Evolutionary conservation across 2,113 vertebrate genomes (phyloP).

Genomic region (Cyprinus carpio): DNA sequence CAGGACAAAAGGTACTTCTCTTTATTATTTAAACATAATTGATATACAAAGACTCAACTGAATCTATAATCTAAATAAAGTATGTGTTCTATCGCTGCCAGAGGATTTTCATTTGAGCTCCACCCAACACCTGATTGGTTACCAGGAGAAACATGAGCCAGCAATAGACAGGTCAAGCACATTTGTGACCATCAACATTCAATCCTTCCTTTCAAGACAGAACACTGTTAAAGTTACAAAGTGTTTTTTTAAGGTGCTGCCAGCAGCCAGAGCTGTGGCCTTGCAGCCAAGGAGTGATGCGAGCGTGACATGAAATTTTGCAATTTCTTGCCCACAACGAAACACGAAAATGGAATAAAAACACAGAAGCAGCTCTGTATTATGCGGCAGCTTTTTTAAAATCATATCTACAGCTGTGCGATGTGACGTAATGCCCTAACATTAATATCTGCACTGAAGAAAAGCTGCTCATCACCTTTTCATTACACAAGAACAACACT

Average conservation of each 20-base stretch:
- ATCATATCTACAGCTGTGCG: slow-evolving; percentile 32
- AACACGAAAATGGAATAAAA: slow-evolving; percentile 29
- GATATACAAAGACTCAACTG: not conserved
- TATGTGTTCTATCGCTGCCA: not conserved
- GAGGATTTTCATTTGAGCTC: not conserved
- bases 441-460: slow-evolving; percentile 17
- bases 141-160: slow-evolving; percentile 23
- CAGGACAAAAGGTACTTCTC: slow-evolving; percentile 24
- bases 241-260: slow-evolving; percentile 31
- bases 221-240: slow-evolving; percentile 49
- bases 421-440: not conserved
- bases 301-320: slow-evolving; percentile 45
- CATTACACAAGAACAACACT: slow-evolving; percentile 40
- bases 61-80: slow-evolving; percentile 11
- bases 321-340: slow-evolving; percentile 51
- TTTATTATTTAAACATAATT: not conserved
- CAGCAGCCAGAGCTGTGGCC: slow-evolving; percentile 41
- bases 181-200: slow-evolving; percentile 54
- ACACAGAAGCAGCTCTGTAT: slow-evolving; percentile 45
- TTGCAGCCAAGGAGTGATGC: slow-evolving; percentile 11
- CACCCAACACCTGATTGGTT: slow-evolving; percentile 20
- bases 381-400: not conserved
- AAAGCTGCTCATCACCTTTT: slow-evolving; percentile 51
- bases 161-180: slow-evolving; percentile 54
- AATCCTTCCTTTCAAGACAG: slow-evolving; percentile 41